Conservation (phyloP, 2,888 invertebrate species). For the Agriopis aurantiaria region DNA sequence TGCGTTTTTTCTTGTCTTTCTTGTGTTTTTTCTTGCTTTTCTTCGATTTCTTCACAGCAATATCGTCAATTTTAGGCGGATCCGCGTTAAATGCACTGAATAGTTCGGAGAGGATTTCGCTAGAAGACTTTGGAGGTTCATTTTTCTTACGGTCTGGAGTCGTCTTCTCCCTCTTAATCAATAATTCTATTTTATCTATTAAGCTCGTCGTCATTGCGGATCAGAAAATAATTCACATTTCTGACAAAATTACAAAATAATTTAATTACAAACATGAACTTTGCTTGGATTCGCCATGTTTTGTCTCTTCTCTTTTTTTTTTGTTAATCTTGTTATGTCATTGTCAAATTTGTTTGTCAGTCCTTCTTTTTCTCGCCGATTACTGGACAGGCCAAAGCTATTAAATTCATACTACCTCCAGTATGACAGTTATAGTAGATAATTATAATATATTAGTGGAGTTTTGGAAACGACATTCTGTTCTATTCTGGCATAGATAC, state of each 20-base stretch:
- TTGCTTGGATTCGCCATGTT: not conserved
- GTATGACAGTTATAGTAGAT: not conserved
- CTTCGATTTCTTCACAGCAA: conserved; percentile 75
- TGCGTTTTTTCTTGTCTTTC: conserved; percentile 85
- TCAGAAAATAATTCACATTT: conserved; percentile 8
- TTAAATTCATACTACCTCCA: not conserved
- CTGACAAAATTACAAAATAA: not conserved
- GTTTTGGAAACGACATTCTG: too few species aligned
- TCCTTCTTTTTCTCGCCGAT: too few species aligned
- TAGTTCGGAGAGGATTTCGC: conserved; percentile 93
- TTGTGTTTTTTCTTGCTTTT: conserved; percentile 88
- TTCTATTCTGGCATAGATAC: too few species aligned
- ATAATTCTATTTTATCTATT: conserved; percentile 77
- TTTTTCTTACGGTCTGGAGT: conserved; percentile 79
- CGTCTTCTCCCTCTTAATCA: conserved; percentile 79
- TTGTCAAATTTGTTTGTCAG: not conserved
- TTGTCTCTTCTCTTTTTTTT: not conserved
- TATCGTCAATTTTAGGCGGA: conserved; percentile 86
- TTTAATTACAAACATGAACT: not conserved
- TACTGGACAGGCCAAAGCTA: too few species aligned
- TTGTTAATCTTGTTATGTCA: too few species aligned
- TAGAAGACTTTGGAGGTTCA: conserved; percentile 88
- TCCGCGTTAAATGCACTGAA: conserved; percentile 92
- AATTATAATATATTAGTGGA: too few species aligned
- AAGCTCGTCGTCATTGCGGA: conserved; percentile 67